Conservation (phyloP, 2,888 invertebrate genomes). For the Drosophila aldrichi region DNA sequence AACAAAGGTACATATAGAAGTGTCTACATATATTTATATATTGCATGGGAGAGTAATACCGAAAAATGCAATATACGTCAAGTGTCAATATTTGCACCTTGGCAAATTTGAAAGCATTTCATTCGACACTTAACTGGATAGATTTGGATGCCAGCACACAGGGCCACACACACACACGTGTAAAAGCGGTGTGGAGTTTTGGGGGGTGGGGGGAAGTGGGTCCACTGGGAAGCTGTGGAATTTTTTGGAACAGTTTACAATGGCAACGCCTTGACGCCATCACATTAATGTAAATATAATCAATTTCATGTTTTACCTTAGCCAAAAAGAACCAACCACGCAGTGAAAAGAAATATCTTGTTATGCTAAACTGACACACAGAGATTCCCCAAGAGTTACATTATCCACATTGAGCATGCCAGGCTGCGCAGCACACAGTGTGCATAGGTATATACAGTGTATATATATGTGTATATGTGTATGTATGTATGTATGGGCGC, state of each 20-base stretch:
- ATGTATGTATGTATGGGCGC: constrained; percentile 39
- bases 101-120: constrained; percentile 73
- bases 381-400: constrained; percentile 83
- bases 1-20: neutral
- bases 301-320: constrained; percentile 81
- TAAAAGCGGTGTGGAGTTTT: too few species aligned
- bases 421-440: constrained; percentile 18
- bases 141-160: constrained; percentile 18
- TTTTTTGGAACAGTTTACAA: constrained; percentile 63
- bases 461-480: constrained; percentile 9
- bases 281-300: constrained; percentile 83
- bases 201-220: neutral
- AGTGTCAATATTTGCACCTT: constrained; percentile 75
- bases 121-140: constrained; percentile 57
- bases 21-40: neutral
- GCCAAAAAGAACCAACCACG: constrained; percentile 59
- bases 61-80: constrained; percentile 64
- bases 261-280: constrained; percentile 74
- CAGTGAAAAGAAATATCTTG: constrained; percentile 76
- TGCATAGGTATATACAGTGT: constrained; percentile 23
- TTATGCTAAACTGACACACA: constrained; percentile 83
- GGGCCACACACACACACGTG: constrained; percentile 1
- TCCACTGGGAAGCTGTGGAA: constrained; percentile 38
- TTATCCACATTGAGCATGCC: constrained; percentile 69
- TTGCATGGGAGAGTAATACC: constrained; percentile 25